Evolutionary conservation across 2,113 vertebrate genomes (phyloP).

Genomic region (Sciurus niger): DNA sequence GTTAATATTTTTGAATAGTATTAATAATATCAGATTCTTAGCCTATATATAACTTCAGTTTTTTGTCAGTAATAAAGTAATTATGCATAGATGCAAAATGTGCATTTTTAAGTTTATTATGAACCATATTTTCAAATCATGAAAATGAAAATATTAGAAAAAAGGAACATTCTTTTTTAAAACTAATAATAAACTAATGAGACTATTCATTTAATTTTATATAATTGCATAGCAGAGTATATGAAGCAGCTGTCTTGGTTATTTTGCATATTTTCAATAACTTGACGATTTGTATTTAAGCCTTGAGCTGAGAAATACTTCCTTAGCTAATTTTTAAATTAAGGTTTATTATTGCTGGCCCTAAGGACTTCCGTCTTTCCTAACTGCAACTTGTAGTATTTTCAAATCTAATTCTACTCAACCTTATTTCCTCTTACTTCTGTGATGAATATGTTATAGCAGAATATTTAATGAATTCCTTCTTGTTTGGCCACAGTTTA

Average conservation of each 20-base stretch:
- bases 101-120: constrained; percentile 47
- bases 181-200: constrained; percentile 55
- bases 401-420: neutral
- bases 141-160: constrained; percentile 23
- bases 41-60: neutral
- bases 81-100: neutral
- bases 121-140: constrained; percentile 35
- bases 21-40: neutral
- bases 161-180: neutral
- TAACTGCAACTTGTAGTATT: neutral
- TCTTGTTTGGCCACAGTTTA: neutral
- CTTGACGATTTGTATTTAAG: neutral
- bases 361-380: neutral
- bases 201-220: neutral
- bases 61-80: neutral
- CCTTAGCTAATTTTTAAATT: constrained; percentile 22
- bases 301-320: neutral
- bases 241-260: neutral
- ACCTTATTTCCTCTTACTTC: neutral
- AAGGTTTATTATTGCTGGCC: neutral
- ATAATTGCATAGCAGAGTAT: neutral
- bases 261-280: constrained; percentile 14
- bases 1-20: neutral
- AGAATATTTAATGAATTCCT: neutral
- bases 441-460: neutral